phyloP scores from a whole-genome alignment of 1,140 invertebrate genomes.

The Eurosta solidaginis region DNA sequence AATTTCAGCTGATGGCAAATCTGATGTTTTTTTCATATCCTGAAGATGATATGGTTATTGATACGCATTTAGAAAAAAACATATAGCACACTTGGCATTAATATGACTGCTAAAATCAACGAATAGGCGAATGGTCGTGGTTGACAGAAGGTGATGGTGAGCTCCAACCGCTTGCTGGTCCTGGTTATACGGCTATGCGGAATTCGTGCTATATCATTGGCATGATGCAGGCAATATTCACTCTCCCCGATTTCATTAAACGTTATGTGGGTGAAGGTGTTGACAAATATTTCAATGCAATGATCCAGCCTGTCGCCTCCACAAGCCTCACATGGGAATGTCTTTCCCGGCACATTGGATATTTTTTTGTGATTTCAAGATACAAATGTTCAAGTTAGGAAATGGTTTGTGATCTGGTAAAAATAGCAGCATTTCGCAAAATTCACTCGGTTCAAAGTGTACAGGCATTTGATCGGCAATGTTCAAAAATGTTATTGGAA shows the following conservation, averaged over 20 bases:
- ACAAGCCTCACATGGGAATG: too few relatives aligned
- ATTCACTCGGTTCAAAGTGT: slow-evolving; percentile 63
- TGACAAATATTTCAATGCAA: slow-evolving; percentile 70
- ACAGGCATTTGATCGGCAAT: slow-evolving; percentile 87
- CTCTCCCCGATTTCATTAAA: slow-evolving; percentile 84
- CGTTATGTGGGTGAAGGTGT: slow-evolving; percentile 71
- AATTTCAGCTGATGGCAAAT: slow-evolving; percentile 92
- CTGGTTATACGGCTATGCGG: slow-evolving; percentile 89
- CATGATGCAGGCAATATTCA: slow-evolving; percentile 83
- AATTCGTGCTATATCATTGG: slow-evolving; percentile 99
- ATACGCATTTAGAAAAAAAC: too few relatives aligned
- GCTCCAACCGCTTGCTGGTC: too few relatives aligned
- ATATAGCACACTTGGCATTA: too few relatives aligned
- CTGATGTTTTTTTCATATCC: slow-evolving; percentile 91
- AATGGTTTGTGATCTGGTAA: slow-evolving; percentile 85
- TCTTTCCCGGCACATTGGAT: too few relatives aligned
- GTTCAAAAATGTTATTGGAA: slow-evolving; percentile 91
- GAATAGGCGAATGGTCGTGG: too few relatives aligned
- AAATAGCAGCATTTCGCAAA: slow-evolving; percentile 73
- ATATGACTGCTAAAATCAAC: too few relatives aligned
- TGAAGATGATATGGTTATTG: too few relatives aligned
- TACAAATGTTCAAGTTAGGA: slow-evolving; percentile 93
- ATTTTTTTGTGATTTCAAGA: slow-evolving; percentile 93
- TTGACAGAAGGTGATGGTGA: too few relatives aligned
- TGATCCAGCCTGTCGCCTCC: slow-evolving; percentile 73